Evolutionary conservation across 1,140 invertebrate genomes (phyloP), one percentile per base, ranked within the genome.

Genomic region (Bombus fervidus): DNA sequence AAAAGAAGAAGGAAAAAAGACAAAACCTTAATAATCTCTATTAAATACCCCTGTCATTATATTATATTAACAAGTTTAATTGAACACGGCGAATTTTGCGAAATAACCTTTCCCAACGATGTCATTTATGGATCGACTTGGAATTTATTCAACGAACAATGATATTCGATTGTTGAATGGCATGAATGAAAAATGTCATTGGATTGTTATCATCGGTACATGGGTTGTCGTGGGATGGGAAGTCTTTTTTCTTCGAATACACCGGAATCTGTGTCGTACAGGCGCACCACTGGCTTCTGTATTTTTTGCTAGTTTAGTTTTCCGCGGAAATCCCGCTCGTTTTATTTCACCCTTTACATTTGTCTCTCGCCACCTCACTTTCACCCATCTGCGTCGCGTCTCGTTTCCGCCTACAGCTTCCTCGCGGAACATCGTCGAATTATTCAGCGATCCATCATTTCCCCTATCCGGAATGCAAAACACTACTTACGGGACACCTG

Each of bases 401-500:
- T 57, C 41, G 57, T 57, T 34, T 43, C 22, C 64, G 34, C 64
- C 59, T 62, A 43, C 37, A 71, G 57, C 59, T 75, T 66, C 22
- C 69, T 43, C 66, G 43, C 39, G 64, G 64, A 68, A 72, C 82
- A 84, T 8, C 22, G 82, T 79, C 66, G 82, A 84, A 84, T 84
- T 84, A 84, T 75, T 31, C 75, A 25, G 9, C 75, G 75, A 84
- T 84, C 75, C 66, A 84, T 84, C 75, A 84, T 84, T 84, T 84
- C 53, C 39, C 82, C 39, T 64, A 31, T 13, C 41, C 71, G 69
- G 53, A 81, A 86, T 86, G 79, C 72, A 86, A 85, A 86, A 82
- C 39, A 71, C 79, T 86, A 82, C 84, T 86, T 86, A 80, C 71
- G 84, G 62, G 79, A 86, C 84, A 86, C 84, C 84, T 86, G 84